Conservation (phyloP, 2,797 vertebrate species). For the Nothura maculosa region DNA sequence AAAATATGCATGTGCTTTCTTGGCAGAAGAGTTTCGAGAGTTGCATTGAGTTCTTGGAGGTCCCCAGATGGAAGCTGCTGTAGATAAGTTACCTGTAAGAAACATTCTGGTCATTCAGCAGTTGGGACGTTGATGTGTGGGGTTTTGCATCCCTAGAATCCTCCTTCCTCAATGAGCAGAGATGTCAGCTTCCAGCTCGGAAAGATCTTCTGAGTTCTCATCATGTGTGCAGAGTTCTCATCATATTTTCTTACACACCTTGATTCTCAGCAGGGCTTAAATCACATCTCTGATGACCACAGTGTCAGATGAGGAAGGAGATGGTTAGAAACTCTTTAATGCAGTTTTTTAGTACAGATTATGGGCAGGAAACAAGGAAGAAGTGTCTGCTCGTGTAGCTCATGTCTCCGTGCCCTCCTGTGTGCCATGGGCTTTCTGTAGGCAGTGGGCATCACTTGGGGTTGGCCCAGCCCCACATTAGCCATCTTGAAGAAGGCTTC, state of each 20-base stretch:
- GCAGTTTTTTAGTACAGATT: neutral
- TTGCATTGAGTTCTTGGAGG: conserved; percentile 40
- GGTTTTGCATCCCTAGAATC: conserved; percentile 20
- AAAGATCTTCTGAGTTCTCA: neutral
- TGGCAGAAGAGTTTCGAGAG: conserved; percentile 27
- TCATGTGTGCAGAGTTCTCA: neutral
- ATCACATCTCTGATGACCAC: neutral
- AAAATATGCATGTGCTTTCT: conserved; percentile 7
- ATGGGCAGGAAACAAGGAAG: neutral
- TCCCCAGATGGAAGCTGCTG: conserved; percentile 44
- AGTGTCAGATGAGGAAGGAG: neutral
- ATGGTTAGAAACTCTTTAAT: neutral
- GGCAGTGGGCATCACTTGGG: neutral
- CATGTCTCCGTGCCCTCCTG: neutral
- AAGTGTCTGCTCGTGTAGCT: neutral
- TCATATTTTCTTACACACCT: neutral
- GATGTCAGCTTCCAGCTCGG: neutral
- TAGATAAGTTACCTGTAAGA: conserved; percentile 6
- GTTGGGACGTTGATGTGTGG: neutral
- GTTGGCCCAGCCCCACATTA: neutral
- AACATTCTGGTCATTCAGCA: conserved; percentile 1
- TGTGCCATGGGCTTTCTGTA: neutral
- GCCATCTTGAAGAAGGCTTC: neutral
- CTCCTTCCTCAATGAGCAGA: conserved; percentile 6
- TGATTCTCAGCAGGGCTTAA: neutral